Evolutionary conservation across 2,797 vertebrate genomes (phyloP).

Genomic region (Muscicapa comitata): DNA sequence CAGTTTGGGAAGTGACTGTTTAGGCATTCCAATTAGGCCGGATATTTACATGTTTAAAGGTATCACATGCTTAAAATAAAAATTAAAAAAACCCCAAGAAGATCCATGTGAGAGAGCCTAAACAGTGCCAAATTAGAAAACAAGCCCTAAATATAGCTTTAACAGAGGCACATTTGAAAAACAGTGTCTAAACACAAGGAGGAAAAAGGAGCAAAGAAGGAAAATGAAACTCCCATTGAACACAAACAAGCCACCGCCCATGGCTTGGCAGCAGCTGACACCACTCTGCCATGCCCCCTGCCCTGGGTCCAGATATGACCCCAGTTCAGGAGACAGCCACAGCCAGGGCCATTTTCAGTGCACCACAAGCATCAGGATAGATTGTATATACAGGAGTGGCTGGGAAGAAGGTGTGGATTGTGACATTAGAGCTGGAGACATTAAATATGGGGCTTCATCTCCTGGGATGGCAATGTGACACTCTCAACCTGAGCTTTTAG

Average conservation of each 20-base stretch:
- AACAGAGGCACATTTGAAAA: conserved; percentile 10
- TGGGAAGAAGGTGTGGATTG: not conserved
- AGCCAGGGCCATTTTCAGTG: not conserved
- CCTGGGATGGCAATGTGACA: not conserved
- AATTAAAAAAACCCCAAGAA: not conserved
- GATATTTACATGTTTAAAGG: conserved; percentile 69
- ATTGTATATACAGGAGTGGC: rapidly evolving
- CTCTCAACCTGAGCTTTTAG: not conserved
- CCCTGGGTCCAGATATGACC: rapidly evolving
- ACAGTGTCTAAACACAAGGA: not conserved
- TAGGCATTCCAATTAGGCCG: conserved; percentile 77
- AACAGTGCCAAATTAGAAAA: conserved; percentile 35
- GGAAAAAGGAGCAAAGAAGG: not conserved
- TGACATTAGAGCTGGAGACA: not conserved
- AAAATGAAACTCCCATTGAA: not conserved
- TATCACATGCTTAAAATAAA: conserved; percentile 43
- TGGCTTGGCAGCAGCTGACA: not conserved
- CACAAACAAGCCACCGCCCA: not conserved
- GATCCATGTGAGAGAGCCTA: not conserved
- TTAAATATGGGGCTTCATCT: not conserved
- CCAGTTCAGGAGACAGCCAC: rapidly evolving
- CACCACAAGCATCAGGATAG: rapidly evolving
- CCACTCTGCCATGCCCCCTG: rapidly evolving
- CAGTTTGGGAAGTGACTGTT: conserved; percentile 77
- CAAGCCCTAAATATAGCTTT: conserved; percentile 44